Base-by-base conservation (phyloP, 2,888 invertebrate genomes). In the Coleophora deauratella region DNA sequence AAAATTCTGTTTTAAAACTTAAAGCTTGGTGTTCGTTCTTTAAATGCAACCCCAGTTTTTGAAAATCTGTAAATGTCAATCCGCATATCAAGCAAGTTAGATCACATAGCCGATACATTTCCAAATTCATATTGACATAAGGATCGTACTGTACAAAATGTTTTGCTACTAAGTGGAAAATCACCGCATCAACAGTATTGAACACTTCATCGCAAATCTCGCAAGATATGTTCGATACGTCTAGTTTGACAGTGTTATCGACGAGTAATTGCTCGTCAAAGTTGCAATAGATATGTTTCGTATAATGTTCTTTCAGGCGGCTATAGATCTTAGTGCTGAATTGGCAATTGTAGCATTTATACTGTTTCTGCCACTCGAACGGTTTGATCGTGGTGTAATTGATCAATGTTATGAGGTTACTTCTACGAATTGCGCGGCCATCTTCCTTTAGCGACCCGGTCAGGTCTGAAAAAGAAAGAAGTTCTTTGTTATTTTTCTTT, bases 331-430 rank as follows among this genome's bases (percentile, higher is more conserved):
- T 21, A 21, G 21, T 21, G 21, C 6, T 21, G 21, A 21, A 21
- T 4, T 21, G 21, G 45, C 63, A 65, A 51, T 50, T 56, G 36
- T 53, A 52, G 44, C 65, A 65, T 30, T 47, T 40, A 32, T 52
- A 50, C 11, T 49, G 44, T 9, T 56, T 48, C n/a, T 44, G 47
- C 39, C 58, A 57, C 48, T 57, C 55, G 43, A 65, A 65, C 8
- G 65, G 65, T 41, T 57, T 46, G 1, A 62, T 36, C 9, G 59
- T 51, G 0, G 62, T 61, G 37, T 55, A 52, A 48, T 50, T 52
- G 52, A 62, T 54, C 27, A 64, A 46, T 28, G 43, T 50, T 43
- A 53, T 54, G 31, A 66, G 51, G 37, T 56, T 59, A 44, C 47
- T 51, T 45, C 55, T 48, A 42, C 55, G 59, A 50, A 45, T 51